Percentiles rank a stretch among this genome's conserved stretches.
These are phyloP conservation scores for Corythornis madagascariensis DNA, from an alignment of 2,113 vertebrate species.

Conservation along the genomic window DNA sequence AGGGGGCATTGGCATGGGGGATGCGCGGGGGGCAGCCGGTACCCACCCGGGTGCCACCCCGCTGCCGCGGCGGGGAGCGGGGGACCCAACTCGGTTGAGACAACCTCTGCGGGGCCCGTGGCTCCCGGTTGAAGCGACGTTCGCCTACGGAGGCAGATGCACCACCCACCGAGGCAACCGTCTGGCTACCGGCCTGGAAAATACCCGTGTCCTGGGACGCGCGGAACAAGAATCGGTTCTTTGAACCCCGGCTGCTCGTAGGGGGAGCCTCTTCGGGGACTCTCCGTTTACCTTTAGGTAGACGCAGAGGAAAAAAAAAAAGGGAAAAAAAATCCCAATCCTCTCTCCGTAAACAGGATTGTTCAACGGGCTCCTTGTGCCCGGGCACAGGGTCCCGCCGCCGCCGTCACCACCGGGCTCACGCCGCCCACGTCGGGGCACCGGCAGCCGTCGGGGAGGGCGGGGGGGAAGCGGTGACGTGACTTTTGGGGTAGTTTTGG, in stretches of 20 bases:
- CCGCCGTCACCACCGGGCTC: fast-evolving
- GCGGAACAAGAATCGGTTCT: constrained; percentile 16
- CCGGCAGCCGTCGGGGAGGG: fast-evolving
- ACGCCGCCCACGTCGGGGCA: fast-evolving
- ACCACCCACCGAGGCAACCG: constrained; percentile 30
- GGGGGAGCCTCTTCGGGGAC: neutral
- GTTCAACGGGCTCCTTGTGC: constrained; percentile 22
- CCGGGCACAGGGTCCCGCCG: neutral
- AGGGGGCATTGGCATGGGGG: neutral
- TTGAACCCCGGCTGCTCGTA: neutral
- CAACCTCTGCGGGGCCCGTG: neutral
- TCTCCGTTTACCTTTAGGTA: neutral
- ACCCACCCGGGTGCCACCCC: neutral
- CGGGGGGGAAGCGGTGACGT: fast-evolving
- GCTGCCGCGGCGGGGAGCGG: too few relatives aligned
- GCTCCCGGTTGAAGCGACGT: neutral
- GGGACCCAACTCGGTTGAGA: neutral
- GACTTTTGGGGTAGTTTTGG: neutral
- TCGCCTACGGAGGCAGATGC: neutral
- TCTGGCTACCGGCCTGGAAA: constrained; percentile 54
- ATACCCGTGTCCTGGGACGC: constrained; percentile 18
- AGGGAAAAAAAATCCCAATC: neutral
- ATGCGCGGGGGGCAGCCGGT: neutral
- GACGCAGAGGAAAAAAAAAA: neutral
- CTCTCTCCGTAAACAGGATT: neutral